These are phyloP conservation scores for Oedothorax gibbosus DNA, from an alignment of 1,140 invertebrate genomes.

Conservation along the genomic window DNA sequence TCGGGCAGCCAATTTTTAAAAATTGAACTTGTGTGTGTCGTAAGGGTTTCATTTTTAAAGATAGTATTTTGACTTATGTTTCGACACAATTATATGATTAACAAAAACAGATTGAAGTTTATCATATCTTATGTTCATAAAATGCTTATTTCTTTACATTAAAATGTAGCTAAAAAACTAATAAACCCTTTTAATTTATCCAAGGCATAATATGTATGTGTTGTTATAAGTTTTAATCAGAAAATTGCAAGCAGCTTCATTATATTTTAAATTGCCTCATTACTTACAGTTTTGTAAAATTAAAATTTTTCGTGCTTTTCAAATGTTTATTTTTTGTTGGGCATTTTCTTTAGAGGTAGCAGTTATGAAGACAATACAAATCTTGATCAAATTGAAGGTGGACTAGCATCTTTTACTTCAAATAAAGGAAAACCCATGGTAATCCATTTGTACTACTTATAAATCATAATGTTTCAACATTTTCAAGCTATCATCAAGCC, in stretches of 20 bases:
- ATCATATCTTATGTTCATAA: too few relatives aligned
- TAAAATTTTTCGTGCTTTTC: too few relatives aligned
- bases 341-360: constrained; percentile 73
- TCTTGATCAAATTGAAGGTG: constrained; percentile 73
- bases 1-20: background rate
- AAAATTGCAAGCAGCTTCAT: background rate
- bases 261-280: background rate
- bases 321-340: too few relatives aligned
- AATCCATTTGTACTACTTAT: background rate
- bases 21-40: too few relatives aligned
- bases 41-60: too few relatives aligned
- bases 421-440: constrained; percentile 41
- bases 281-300: too few relatives aligned
- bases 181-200: background rate
- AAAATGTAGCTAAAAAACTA: too few relatives aligned
- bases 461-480: background rate
- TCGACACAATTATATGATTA: too few relatives aligned
- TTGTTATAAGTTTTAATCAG: background rate
- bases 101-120: too few relatives aligned
- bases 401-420: constrained; percentile 53
- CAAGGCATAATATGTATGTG: background rate
- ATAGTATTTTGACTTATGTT: too few relatives aligned
- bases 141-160: too few relatives aligned
- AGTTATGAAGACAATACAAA: constrained; percentile 80
- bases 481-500: background rate